These are phyloP conservation scores for Hippolais icterina DNA, from an alignment of 2,113 vertebrate species.

Conservation along the genomic window DNA sequence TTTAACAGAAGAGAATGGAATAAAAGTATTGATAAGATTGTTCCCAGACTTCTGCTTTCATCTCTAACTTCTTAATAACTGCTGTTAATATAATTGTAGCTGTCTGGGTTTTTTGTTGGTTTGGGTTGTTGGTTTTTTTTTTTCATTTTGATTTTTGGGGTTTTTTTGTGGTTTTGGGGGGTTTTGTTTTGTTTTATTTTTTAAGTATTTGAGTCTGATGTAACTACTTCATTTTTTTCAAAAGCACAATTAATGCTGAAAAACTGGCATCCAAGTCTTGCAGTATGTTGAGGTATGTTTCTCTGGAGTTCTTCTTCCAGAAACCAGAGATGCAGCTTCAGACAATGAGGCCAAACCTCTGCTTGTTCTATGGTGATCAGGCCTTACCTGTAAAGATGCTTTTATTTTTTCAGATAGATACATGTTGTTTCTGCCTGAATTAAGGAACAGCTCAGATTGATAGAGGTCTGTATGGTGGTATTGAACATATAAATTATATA, in stretches of 20 bases:
- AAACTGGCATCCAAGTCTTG: neutral
- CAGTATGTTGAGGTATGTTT: neutral
- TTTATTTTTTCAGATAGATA: neutral
- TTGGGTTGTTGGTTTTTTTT: too few species aligned
- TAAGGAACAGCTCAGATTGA: neutral
- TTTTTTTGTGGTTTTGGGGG: fast-evolving
- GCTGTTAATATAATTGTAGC: neutral
- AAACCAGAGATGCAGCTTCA: neutral
- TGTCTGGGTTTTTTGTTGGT: neutral
- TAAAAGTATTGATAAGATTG: neutral
- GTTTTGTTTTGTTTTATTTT: neutral
- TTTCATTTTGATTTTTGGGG: neutral
- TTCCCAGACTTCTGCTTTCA: neutral
- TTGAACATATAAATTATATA: neutral
- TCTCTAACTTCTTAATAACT: neutral
- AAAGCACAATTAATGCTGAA: neutral
- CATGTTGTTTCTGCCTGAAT: neutral
- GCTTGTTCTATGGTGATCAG: neutral
- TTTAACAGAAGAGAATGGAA: neutral
- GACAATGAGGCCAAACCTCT: neutral
- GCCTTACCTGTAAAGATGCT: neutral
- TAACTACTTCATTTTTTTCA: neutral
- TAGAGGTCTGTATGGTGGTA: neutral
- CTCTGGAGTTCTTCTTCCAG: neutral
- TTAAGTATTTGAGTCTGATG: neutral